phyloP scores from a whole-genome alignment of 2,113 vertebrate species.

The Nematolebias whitei region DNA sequence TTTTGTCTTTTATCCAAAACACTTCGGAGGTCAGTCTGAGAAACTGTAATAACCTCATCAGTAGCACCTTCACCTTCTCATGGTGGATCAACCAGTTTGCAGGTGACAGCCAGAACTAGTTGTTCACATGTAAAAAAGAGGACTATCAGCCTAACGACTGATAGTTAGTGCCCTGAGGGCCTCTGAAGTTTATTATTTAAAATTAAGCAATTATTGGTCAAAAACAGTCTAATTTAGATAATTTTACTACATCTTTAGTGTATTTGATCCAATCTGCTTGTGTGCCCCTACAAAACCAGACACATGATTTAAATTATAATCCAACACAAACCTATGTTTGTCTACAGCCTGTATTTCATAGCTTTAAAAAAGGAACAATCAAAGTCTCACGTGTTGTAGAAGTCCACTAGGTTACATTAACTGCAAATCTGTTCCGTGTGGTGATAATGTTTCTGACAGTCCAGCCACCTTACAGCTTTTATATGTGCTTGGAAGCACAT shows the following conservation, averaged over 20 bases:
- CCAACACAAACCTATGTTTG: not conserved
- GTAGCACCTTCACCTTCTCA: too few species aligned
- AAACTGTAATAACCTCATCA: too few species aligned
- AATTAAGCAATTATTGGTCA: too few species aligned
- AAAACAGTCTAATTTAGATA: not conserved
- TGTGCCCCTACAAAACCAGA: not conserved
- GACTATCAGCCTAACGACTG: too few species aligned
- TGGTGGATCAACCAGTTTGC: too few species aligned
- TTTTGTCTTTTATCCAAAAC: too few species aligned
- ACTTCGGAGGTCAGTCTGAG: too few species aligned
- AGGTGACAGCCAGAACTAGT: too few species aligned
- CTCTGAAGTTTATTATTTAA: too few species aligned
- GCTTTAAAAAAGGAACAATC: not conserved
- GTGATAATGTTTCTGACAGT: conserved; percentile 65
- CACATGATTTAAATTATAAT: not conserved
- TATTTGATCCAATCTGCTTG: not conserved
- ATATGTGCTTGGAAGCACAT: conserved; percentile 37
- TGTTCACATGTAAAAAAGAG: too few species aligned
- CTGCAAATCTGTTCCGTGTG: conserved; percentile 62
- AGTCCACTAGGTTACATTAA: conserved; percentile 54
- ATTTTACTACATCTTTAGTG: not conserved
- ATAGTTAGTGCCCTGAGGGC: too few species aligned
- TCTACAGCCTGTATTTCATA: not conserved
- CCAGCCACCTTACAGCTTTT: conserved; percentile 53
- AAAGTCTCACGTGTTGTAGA: conserved; percentile 28